Conservation (phyloP, 2,113 vertebrate genomes). For the Eurypyga helias region DNA sequence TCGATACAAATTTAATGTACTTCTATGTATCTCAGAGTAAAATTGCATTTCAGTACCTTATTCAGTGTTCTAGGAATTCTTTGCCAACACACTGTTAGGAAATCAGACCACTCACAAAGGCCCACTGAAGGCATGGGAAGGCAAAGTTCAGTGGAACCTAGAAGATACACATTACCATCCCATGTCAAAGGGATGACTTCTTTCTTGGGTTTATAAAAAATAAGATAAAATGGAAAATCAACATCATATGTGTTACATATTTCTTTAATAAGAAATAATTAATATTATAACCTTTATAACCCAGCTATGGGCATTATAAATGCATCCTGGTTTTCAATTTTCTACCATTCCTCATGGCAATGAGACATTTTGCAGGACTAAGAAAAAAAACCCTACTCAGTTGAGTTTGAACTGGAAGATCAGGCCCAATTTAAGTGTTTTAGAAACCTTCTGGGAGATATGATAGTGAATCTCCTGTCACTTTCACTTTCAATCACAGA, state of each 20-base stretch:
- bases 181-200: background rate
- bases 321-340: background rate
- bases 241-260: background rate
- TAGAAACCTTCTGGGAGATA: background rate
- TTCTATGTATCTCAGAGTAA: background rate
- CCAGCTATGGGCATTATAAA: background rate
- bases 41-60: constrained; percentile 8
- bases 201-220: background rate
- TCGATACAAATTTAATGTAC: constrained; percentile 15
- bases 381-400: background rate
- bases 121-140: background rate
- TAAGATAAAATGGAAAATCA: background rate
- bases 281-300: background rate
- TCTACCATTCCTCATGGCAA: background rate
- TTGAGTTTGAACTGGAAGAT: background rate
- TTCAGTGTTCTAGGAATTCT: constrained; percentile 40
- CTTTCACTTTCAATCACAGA: background rate
- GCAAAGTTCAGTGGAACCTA: background rate
- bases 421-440: background rate
- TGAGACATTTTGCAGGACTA: background rate
- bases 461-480: background rate
- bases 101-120: background rate
- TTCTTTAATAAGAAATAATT: background rate
- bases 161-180: background rate
- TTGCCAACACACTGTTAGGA: background rate